Conservation (phyloP, 2,797 vertebrate genomes). For the Sylvia borin region DNA sequence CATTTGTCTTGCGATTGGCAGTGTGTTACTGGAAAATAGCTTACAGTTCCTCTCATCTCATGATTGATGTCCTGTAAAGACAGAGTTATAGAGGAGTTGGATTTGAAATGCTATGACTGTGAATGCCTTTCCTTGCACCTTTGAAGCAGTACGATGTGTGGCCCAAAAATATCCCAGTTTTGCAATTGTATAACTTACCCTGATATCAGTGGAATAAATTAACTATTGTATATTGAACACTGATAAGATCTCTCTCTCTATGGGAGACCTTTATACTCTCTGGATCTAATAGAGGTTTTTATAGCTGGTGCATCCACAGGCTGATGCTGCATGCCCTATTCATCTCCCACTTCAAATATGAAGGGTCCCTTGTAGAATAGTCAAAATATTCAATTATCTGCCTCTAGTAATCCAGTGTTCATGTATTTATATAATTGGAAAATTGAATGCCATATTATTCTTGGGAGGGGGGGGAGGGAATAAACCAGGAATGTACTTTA, state of each 20-base stretch:
- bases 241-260: background rate
- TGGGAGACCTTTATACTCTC: conserved; percentile 9
- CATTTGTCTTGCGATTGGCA: conserved; percentile 69
- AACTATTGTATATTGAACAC: background rate
- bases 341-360: background rate
- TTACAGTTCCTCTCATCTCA: conserved; percentile 9
- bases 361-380: conserved; percentile 33
- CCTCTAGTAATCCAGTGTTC: conserved; percentile 29
- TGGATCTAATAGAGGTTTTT: background rate
- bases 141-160: background rate
- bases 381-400: conserved; percentile 28
- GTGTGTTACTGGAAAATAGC: conserved; percentile 53
- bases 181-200: background rate
- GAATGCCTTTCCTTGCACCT: conserved; percentile 15
- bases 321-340: background rate
- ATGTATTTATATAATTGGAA: conserved; percentile 45
- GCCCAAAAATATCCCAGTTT: background rate
- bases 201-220: background rate
- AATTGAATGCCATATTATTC: background rate
- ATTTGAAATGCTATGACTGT: background rate
- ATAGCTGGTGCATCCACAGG: background rate
- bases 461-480: background rate
- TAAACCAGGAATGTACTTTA: background rate
- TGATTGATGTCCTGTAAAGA: conserved; percentile 65
- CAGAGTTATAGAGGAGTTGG: background rate